Conservation (phyloP, 2,797 vertebrate genomes). For the Crocodylus rhombifer region DNA sequence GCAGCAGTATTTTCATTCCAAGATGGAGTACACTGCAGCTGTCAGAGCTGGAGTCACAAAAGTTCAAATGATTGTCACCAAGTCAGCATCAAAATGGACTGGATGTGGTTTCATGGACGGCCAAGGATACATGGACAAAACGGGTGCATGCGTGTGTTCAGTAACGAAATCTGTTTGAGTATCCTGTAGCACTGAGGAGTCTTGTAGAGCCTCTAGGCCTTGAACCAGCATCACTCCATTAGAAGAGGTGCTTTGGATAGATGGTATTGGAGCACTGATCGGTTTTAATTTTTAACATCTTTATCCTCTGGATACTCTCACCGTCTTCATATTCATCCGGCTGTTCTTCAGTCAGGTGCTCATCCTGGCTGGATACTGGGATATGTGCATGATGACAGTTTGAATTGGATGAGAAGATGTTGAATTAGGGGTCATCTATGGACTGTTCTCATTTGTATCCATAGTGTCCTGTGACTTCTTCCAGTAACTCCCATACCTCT, state of each 20-base stretch:
- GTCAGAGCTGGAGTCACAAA: background rate
- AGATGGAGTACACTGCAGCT: background rate
- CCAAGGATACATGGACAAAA: background rate
- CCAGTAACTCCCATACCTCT: background rate
- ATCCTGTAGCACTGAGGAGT: background rate
- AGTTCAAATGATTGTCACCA: background rate
- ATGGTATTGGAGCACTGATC: slow-evolving; percentile 5
- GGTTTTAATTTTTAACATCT: background rate
- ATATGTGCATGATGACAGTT: background rate
- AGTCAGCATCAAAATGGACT: background rate
- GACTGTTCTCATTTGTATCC: background rate
- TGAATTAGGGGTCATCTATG: background rate
- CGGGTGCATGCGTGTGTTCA: too few relatives aligned
- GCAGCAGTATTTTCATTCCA: accelerated
- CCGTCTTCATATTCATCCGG: background rate
- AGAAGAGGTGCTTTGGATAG: background rate
- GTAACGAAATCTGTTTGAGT: background rate
- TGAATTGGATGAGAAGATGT: background rate
- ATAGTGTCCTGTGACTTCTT: background rate
- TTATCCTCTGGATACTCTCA: slow-evolving; percentile 5
- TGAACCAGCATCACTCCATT: background rate
- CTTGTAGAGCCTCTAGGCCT: slow-evolving; percentile 20
- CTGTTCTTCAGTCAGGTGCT: background rate
- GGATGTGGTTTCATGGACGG: background rate
- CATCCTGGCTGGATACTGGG: background rate